Base-by-base conservation (phyloP, 2,113 vertebrate genomes). In the Eptesicus fuscus region DNA sequence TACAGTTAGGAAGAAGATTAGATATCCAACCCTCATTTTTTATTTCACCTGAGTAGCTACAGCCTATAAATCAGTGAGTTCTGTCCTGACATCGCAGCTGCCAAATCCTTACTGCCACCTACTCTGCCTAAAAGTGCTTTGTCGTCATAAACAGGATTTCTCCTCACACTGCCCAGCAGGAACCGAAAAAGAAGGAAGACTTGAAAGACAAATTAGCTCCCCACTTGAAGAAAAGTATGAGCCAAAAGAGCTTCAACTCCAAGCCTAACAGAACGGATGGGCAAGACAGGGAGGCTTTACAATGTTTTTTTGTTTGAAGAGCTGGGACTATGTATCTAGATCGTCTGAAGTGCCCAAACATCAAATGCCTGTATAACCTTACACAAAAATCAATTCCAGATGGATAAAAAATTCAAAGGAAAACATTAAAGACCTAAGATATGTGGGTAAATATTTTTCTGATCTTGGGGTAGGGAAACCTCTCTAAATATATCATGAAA, bases 361-460 rank as follows among this genome's bases (percentile, higher is more conserved):
- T 51, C 79, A 90, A 92, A 63, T 56, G 35, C 42, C 32, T 83
- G 69, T 69, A 70, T 88, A 91, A 93, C 37, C 30, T 90, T 91
- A 89, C 88, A 78, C 35, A 91, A 86, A 92, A 95, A 94, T 89
- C 44, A 94, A 61, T 86, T 87, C 93, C 96, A 95, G 91, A 93
- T 91, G 93, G 84, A 83, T 83, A 77, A 94, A 89, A 95, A 93
- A 83, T 69, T 78, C 91, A 91, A 94, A 83, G 20, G 28, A 95
- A 96, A 95, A 96, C 93, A 97, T 79, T 83, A 93, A 77, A 95
- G 79, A 89, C 69, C 74, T 77, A 82, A 96, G 95, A 79, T 65
- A 91, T 91, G 91, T 93, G 83, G 32, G 56, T 59, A 97, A 97
- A 97, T 96, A 96, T 95, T 96, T 91, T 91, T 83, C 83, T 92